Evolutionary conservation across 2,888 invertebrate genomes (phyloP).

Genomic region (Caenorhabditis panamensis): DNA sequence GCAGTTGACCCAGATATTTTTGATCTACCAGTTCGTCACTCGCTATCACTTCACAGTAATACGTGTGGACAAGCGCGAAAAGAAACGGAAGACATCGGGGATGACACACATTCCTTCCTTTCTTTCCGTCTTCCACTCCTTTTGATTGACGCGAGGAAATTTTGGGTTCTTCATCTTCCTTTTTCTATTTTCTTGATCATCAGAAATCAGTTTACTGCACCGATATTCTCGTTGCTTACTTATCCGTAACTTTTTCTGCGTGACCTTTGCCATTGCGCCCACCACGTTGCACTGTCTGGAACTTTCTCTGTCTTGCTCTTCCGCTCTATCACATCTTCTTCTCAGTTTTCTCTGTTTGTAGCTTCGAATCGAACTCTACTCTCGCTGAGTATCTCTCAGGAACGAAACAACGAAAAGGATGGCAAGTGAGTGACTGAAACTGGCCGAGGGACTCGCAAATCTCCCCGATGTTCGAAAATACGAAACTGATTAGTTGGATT

Average conservation of each 20-base stretch:
- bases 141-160: constrained; percentile 6
- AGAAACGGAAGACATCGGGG: not conserved
- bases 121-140: not conserved
- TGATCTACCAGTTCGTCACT: constrained; percentile 24
- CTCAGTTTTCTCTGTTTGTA: constrained; percentile 3
- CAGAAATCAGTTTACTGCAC: not conserved
- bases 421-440: constrained; percentile 35
- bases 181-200: not conserved
- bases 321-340: no score
- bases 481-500: not conserved
- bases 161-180: not conserved
- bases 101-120: constrained; percentile 12
- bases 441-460: not conserved
- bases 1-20: constrained; percentile 19
- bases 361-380: constrained; percentile 12
- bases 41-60: not conserved
- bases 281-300: no score
- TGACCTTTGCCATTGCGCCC: not conserved
- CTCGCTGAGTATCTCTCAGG: not conserved
- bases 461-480: not conserved
- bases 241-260: not conserved
- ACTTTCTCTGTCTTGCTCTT: no score
- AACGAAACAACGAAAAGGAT: constrained; percentile 23
- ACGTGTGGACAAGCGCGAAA: constrained; percentile 2
- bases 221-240: not conserved